Base-by-base conservation (phyloP, 1,140 invertebrate genomes). In the Trichoplusia ni region DNA sequence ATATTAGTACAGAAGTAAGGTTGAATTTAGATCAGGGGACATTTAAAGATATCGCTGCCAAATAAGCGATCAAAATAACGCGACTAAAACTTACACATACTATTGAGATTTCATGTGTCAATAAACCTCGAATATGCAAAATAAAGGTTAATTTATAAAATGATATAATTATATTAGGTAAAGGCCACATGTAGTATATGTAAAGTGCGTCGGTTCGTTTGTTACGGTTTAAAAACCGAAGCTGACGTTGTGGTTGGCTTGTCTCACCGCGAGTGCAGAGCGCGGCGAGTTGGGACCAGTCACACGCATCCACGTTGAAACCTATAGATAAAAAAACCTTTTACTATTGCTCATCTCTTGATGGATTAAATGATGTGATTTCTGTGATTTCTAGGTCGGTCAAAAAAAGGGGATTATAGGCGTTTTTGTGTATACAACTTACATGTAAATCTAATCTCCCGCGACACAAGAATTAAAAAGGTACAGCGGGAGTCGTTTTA, bases 211-310 rank as follows among this genome's bases (percentile, higher is more conserved):
- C 13, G 53, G n/a, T 13, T 14, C 6, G 31, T 25, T 33, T 23
- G 13, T n/a, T 38, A 11, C 29, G 9, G 54, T n/a, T 72, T 46
- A 91, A 62, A 88, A 90, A 49, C 90, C 91, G 60, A 92, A 91
- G 69, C 90, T 91, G 27, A 91, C 84, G 61, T 91, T 92, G 60
- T 90, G 88, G 51, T 78, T 73, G 2, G 87, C 79, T 54, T 89
- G 84, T 49, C 83, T 89, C 23, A 84, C 71, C 0, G 83, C 83
- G 4, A 87, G 71, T 25, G 85, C 86, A 0, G 82, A 83, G 16
- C 86, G 76, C 8, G 92, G 92, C 0, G 92, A 92, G 76, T 92
- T 92, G 1, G 90, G 88, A 7, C 92, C 92, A 0, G 92, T 93
- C 31, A 93, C 89, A 53, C 92, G 81, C 9, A 92, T 75, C 92